These are phyloP conservation scores for Zaprionus africanus DNA, from an alignment of 1,140 invertebrate species.

Conservation along the genomic window DNA sequence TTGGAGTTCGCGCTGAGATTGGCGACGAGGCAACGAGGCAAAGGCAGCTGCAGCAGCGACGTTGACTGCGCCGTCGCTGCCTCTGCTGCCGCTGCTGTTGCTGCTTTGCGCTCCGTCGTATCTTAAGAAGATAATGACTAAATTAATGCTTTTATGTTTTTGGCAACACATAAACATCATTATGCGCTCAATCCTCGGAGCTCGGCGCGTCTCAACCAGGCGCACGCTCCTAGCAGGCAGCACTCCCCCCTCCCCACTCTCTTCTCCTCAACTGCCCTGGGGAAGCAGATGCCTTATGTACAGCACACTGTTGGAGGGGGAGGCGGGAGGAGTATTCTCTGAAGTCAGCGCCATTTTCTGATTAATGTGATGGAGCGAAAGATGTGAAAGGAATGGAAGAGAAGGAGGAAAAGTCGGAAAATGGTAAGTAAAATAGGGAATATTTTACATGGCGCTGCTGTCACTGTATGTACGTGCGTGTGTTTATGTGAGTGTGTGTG, in stretches of 20 bases:
- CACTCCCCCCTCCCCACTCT: neutral
- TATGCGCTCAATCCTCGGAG: conserved; percentile 79
- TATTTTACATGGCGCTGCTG: conserved; percentile 9
- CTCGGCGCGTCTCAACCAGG: conserved; percentile 22
- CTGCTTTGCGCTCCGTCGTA: conserved; percentile 54
- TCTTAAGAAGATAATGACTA: conserved; percentile 85
- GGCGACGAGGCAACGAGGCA: neutral
- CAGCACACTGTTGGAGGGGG: neutral
- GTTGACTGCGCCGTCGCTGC: conserved; percentile 2
- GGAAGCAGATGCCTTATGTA: neutral
- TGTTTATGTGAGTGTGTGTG: conserved; percentile 15
- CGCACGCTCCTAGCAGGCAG: conserved; percentile 9
- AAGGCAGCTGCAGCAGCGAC: neutral
- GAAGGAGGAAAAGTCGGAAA: neutral
- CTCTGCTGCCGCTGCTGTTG: conserved; percentile 6
- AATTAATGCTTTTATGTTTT: conserved; percentile 85
- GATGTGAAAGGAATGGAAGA: neutral
- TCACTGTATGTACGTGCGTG: neutral
- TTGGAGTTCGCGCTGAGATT: conserved; percentile 42
- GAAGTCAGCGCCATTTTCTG: conserved; percentile 36
- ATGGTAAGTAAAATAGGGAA: neutral
- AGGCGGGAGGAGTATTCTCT: neutral
- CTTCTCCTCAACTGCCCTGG: neutral
- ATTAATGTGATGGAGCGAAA: conserved; percentile 25
- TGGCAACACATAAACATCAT: conserved; percentile 84